These are phyloP conservation scores for Ephydatia muelleri DNA, from an alignment of 37 sponge, comb jelly and placozoan genomes.

Conservation along the genomic window DNA sequence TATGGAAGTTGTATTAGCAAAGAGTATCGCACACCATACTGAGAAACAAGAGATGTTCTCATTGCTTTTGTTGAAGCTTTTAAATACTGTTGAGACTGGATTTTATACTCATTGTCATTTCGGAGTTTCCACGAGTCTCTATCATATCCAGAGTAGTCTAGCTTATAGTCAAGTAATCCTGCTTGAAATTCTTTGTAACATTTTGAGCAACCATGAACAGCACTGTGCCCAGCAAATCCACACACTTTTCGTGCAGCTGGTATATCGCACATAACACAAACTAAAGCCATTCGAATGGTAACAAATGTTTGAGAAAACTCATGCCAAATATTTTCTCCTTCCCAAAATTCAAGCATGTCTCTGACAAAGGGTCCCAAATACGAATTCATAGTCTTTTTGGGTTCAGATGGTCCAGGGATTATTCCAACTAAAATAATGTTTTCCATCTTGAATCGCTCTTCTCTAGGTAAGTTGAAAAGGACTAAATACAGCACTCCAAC, in stretches of 20 bases:
- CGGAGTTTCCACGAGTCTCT: not conserved
- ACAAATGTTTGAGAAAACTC: not conserved
- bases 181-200: slow-evolving; percentile 13
- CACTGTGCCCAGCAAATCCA: slow-evolving; percentile 14
- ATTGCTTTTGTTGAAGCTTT: too few species aligned
- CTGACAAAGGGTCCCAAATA: slow-evolving; percentile 10
- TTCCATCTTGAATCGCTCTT: slow-evolving; percentile 9
- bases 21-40: too few species aligned
- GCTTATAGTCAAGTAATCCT: not conserved
- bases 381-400: not conserved
- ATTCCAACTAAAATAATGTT: slow-evolving; percentile 32
- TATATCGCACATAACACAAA: slow-evolving; percentile 9
- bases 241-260: slow-evolving; percentile 24
- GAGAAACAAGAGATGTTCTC: too few species aligned
- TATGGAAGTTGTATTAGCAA: too few species aligned
- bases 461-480: slow-evolving; percentile 11
- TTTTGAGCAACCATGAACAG: slow-evolving; percentile 4
- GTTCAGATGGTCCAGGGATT: slow-evolving; percentile 34
- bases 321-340: not conserved
- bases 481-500: slow-evolving; percentile 12
- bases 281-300: not conserved
- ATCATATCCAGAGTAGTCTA: not conserved
- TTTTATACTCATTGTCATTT: not conserved
- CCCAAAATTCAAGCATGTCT: slow-evolving; percentile 9
- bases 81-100: not conserved